These are phyloP conservation scores for Scylla paramamosain DNA, from an alignment of 1,140 invertebrate species.

Conservation along the genomic window DNA sequence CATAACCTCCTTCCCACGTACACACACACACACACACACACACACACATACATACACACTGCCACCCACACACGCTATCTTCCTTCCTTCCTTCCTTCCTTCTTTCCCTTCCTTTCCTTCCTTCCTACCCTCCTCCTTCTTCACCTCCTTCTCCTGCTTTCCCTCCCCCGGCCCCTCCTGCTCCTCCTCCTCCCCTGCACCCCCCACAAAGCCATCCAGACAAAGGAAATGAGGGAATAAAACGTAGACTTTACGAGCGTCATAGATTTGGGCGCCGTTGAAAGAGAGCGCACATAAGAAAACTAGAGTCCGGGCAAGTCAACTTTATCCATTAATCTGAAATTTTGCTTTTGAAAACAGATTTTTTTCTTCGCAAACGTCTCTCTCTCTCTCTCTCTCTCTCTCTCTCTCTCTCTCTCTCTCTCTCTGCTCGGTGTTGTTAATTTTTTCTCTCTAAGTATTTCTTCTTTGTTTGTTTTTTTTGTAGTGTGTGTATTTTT, in stretches of 20 bases:
- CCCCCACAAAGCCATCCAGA: conserved; percentile 8
- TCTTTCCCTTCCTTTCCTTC: neutral
- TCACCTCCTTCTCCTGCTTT: neutral
- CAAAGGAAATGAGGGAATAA: conserved; percentile 70
- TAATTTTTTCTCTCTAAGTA: neutral
- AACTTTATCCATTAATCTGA: conserved; percentile 73
- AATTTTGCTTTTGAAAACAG: conserved; percentile 74
- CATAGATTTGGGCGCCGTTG: conserved; percentile 60
- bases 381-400: neutral
- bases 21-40: neutral
- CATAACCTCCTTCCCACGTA: neutral
- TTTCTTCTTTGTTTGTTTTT: neutral
- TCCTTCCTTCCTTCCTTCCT: conserved; percentile 36
- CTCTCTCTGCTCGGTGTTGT: neutral
- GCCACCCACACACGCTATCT: neutral
- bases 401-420: neutral
- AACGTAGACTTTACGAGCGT: conserved; percentile 55
- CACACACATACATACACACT: neutral
- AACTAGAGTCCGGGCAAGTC: conserved; percentile 62
- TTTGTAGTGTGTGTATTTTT: conserved; percentile 7
- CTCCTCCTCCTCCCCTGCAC: neutral
- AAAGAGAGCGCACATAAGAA: conserved; percentile 67
- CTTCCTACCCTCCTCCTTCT: neutral
- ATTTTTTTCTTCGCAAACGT: conserved; percentile 32
- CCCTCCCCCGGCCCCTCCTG: neutral